Percentiles rank a stretch among this genome's conserved stretches.
Evolutionary conservation across 2,888 invertebrate species (phyloP).

Genomic region (Tenthredo mesomela): DNA sequence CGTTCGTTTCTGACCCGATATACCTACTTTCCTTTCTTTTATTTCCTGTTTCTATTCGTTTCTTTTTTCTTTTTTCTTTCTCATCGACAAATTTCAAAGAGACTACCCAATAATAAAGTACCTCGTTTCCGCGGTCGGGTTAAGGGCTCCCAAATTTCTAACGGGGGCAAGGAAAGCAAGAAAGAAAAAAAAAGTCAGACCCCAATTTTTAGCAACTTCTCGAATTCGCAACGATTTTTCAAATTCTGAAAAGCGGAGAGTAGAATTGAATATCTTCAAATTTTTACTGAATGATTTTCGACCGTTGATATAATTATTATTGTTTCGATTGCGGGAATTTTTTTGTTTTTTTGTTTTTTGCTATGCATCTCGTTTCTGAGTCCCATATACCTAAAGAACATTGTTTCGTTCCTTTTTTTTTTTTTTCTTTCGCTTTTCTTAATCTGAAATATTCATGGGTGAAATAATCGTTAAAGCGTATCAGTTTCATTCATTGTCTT

Average conservation of each 20-base stretch:
- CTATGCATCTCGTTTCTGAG: background rate
- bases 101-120: background rate
- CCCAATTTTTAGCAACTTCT: background rate
- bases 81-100: conserved; percentile 23
- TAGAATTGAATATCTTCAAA: background rate
- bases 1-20: background rate
- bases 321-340: background rate
- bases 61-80: background rate
- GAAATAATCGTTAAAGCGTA: conserved; percentile 48
- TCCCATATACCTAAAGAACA: background rate
- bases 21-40: background rate
- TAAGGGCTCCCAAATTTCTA: background rate
- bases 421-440: background rate
- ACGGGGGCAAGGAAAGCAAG: background rate
- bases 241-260: background rate
- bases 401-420: background rate
- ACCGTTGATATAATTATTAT: background rate
- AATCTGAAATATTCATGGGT: conserved; percentile 47
- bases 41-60: background rate
- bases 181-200: background rate
- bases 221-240: background rate
- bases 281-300: background rate
- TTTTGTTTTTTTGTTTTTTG: background rate
- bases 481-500: conserved; percentile 50
- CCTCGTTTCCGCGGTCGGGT: conserved; percentile 12